These are phyloP conservation scores for Zootoca vivipara DNA, from an alignment of 2,113 vertebrate species.

Conservation along the genomic window DNA sequence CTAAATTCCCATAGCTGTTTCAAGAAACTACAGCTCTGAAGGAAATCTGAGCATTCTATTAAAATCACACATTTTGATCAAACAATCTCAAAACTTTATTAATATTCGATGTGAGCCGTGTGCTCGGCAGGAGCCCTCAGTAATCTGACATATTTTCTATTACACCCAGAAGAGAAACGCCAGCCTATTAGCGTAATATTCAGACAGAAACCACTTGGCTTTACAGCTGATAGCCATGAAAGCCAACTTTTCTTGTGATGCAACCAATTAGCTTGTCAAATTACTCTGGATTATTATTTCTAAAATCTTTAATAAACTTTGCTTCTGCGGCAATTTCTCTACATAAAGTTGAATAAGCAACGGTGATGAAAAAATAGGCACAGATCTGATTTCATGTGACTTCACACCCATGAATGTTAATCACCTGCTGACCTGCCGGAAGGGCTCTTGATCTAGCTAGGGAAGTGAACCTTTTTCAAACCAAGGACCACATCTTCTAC, in stretches of 20 bases:
- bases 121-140: background rate
- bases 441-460: too few species aligned
- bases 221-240: background rate
- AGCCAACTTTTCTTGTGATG: background rate
- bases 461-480: too few species aligned
- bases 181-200: background rate
- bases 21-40: background rate
- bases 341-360: background rate
- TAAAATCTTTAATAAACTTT: background rate
- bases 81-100: background rate
- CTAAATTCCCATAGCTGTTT: background rate
- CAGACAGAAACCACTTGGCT: background rate
- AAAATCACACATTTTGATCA: constrained; percentile 4
- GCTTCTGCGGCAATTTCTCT: background rate
- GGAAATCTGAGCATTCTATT: background rate
- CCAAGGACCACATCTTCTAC: too few species aligned
- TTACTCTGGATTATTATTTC: background rate
- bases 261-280: background rate
- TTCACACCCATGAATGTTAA: background rate
- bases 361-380: too few species aligned
- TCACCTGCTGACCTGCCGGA: too few species aligned
- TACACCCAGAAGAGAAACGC: background rate
- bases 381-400: background rate
- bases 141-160: background rate
- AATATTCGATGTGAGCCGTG: background rate